phyloP scores from a whole-genome alignment of 1,140 invertebrate species.

The Cydia strobilella region DNA sequence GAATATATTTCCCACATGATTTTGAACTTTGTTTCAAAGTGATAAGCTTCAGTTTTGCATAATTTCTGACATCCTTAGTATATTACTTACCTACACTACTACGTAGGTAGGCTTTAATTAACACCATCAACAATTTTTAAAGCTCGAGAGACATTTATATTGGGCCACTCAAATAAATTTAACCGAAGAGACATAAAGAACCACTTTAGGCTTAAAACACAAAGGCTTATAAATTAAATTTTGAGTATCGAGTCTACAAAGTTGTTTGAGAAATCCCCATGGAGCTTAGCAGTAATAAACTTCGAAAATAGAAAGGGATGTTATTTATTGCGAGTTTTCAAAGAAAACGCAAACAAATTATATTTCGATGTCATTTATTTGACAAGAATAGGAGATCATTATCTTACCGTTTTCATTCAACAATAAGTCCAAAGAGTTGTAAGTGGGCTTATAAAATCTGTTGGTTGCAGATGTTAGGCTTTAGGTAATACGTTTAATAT shows the following conservation, averaged over 20 bases:
- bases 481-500: no score
- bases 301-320: background rate
- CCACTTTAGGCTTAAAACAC: background rate
- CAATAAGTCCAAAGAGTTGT: no score
- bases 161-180: background rate
- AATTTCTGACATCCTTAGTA: no score
- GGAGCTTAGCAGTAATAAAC: background rate
- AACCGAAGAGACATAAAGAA: background rate
- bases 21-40: no score
- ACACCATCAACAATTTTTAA: no score
- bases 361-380: background rate
- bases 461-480: no score
- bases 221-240: constrained; percentile 17
- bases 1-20: no score
- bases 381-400: background rate
- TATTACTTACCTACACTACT: no score
- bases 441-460: no score
- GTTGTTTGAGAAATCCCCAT: constrained; percentile 2
- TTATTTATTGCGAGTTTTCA: background rate
- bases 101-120: no score
- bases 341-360: background rate
- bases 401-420: background rate
- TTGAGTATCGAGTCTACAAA: background rate
- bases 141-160: background rate
- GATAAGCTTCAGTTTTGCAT: no score